Evolutionary conservation across 2,113 vertebrate genomes (phyloP).

Genomic region (Microcebus murinus): DNA sequence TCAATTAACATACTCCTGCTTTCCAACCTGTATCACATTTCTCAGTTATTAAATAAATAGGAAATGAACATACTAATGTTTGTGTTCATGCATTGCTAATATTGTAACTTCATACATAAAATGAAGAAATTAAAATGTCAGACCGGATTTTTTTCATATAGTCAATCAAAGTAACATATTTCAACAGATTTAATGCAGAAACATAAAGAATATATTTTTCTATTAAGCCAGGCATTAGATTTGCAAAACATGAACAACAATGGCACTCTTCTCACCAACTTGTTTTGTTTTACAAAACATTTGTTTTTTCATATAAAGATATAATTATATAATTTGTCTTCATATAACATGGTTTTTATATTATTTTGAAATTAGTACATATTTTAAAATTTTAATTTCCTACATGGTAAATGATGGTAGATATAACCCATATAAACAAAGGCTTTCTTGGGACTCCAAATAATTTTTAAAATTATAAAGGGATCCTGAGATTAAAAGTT

Average conservation of each 20-base stretch:
- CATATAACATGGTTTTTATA: neutral
- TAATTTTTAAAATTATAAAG: neutral
- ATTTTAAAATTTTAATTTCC: neutral
- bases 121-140: neutral
- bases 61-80: too few species aligned
- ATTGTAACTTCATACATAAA: too few species aligned
- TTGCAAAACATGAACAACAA: neutral
- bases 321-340: neutral
- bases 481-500: neutral
- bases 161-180: neutral
- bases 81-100: too few species aligned
- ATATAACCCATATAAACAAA: neutral
- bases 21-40: neutral
- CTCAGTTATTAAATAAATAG: too few species aligned
- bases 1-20: neutral
- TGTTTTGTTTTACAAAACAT: neutral
- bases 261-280: neutral
- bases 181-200: neutral
- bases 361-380: neutral
- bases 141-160: neutral
- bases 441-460: neutral
- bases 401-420: neutral
- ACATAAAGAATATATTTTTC: neutral
- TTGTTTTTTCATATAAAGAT: conserved; percentile 18
- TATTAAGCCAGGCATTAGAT: neutral